A percentile compares a stretch with the other conserved stretches of the same genome.
Conservation (phyloP, 2,888 invertebrate genomes). For the Nemoura dubitans region DNA sequence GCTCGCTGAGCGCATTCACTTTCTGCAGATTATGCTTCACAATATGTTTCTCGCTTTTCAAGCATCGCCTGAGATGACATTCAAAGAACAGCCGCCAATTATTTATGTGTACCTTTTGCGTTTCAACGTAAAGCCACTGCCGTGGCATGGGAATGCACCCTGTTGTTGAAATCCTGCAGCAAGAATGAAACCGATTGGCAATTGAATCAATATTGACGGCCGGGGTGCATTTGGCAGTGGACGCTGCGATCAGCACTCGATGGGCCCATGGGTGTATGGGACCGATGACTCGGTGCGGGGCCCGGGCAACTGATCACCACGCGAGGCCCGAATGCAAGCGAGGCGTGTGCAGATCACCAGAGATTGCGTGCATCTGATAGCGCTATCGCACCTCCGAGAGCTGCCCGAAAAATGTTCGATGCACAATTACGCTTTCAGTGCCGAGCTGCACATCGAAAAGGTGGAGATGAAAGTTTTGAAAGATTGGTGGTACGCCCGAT, state of each 20-base stretch:
- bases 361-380: too few relatives aligned
- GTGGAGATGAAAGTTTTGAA: slow-evolving; percentile 2
- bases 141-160: background rate
- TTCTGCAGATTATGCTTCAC: slow-evolving; percentile 19
- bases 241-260: too few relatives aligned
- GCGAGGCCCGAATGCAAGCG: too few relatives aligned
- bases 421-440: background rate
- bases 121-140: background rate
- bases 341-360: too few relatives aligned
- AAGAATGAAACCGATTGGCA: too few relatives aligned
- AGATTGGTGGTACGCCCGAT: background rate
- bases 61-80: slow-evolving; percentile 5
- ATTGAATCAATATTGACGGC: too few relatives aligned
- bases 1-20: background rate
- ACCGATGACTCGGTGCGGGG: too few relatives aligned
- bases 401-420: background rate
- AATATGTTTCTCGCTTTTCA: slow-evolving; percentile 21
- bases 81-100: slow-evolving; percentile 41
- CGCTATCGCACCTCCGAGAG: background rate
- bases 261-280: too few relatives aligned
- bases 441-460: background rate
- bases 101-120: slow-evolving; percentile 12
- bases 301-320: too few relatives aligned
- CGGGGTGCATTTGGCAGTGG: too few relatives aligned
- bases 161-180: too few relatives aligned